Evolutionary conservation across 2,888 invertebrate genomes (phyloP).

Genomic region (Nephrotoma appendiculata): DNA sequence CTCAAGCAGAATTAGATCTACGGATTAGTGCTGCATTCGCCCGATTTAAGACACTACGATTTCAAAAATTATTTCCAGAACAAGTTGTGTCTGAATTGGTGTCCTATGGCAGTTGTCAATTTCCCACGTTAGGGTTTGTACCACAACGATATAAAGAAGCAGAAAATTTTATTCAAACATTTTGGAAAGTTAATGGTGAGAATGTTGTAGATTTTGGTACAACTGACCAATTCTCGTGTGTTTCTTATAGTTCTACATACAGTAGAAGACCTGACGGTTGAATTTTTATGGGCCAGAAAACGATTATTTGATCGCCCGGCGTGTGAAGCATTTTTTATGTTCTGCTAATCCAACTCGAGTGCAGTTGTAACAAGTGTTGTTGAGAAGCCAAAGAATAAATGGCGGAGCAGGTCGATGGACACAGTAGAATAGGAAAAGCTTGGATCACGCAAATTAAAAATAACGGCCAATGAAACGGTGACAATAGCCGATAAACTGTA

Average conservation of each 20-base stretch:
- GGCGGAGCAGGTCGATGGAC: slow-evolving; percentile 42
- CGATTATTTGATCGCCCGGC: slow-evolving; percentile 76
- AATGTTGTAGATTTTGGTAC: slow-evolving; percentile 10
- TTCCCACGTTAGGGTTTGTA: slow-evolving; percentile 99
- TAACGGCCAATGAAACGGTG: too few relatives aligned
- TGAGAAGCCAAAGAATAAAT: slow-evolving; percentile 85
- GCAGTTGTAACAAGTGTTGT: slow-evolving; percentile 63
- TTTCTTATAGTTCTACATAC: slow-evolving; percentile 55
- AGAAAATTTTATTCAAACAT: slow-evolving; percentile 78
- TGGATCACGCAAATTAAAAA: too few relatives aligned
- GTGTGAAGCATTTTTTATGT: slow-evolving; percentile 64
- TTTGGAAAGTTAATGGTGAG: slow-evolving; percentile 89
- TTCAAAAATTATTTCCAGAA: slow-evolving; percentile 65
- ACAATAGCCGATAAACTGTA: too few relatives aligned
- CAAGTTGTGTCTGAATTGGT: slow-evolving; percentile 65
- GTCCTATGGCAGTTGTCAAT: slow-evolving; percentile 98
- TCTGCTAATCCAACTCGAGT: slow-evolving; percentile 55
- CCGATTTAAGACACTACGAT: slow-evolving; percentile 83
- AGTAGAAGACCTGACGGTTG: slow-evolving; percentile 59
- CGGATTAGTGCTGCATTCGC: slow-evolving; percentile 97
- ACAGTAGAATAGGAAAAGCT: too few relatives aligned
- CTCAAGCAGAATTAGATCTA: slow-evolving; percentile 75
- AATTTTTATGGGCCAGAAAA: slow-evolving; percentile 77
- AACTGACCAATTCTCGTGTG: neutral
- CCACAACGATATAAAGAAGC: slow-evolving; percentile 90